Conservation (phyloP, 2,797 vertebrate species). For the Synaphobranchus kaupii region DNA sequence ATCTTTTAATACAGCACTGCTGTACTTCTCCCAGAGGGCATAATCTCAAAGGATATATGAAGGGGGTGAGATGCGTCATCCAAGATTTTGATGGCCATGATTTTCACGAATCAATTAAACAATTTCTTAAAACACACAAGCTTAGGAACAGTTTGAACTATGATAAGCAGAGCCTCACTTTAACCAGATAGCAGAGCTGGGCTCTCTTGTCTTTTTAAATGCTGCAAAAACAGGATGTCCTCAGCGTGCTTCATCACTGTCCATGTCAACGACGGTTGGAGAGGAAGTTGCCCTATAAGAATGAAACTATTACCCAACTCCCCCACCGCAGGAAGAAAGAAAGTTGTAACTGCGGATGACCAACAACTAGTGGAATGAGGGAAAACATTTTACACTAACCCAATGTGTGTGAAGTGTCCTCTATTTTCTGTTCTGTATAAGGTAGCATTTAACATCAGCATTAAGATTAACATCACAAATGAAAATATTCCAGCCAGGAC, state of each 20-base stretch:
- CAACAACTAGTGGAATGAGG: not conserved
- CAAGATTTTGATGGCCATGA: not conserved
- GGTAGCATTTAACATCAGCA: not conserved
- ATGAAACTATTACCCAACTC: conserved; percentile 47
- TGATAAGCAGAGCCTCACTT: conserved; percentile 13
- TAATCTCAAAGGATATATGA: too few species aligned
- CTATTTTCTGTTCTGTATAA: not conserved
- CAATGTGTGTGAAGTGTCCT: not conserved
- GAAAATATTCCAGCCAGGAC: not conserved
- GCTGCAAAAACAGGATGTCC: conserved; percentile 57
- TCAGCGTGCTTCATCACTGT: conserved; percentile 42
- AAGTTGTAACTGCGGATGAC: conserved; percentile 3
- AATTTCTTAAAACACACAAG: not conserved
- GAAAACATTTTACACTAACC: not conserved
- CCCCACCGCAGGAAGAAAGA: conserved; percentile 13
- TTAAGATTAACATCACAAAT: not conserved
- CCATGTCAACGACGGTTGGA: conserved; percentile 50
- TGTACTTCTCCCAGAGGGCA: too few species aligned
- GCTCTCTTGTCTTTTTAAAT: conserved; percentile 48
- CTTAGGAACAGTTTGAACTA: not conserved
- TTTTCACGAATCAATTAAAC: not conserved
- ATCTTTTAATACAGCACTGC: too few species aligned
- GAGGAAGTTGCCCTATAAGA: conserved; percentile 54
- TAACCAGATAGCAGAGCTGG: conserved; percentile 23
- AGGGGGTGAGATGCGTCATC: too few species aligned